Percentiles rank a stretch among this genome's conserved stretches.
These are phyloP conservation scores for Stichopus chloronotus DNA, from an alignment of 35 echinoderm and acorn worm species.

Conservation along the genomic window DNA sequence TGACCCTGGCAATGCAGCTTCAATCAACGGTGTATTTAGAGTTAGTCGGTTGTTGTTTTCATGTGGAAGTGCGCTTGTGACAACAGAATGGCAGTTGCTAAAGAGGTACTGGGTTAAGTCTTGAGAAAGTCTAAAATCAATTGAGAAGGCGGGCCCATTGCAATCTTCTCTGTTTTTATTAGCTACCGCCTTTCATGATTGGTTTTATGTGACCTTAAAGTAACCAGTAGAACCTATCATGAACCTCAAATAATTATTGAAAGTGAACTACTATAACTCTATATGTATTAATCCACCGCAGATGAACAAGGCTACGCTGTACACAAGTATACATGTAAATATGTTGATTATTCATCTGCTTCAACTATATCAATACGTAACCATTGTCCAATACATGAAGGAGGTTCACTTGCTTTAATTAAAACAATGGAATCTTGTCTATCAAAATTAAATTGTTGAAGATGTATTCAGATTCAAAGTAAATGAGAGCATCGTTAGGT, in stretches of 20 bases:
- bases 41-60: neutral
- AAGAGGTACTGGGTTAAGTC: neutral
- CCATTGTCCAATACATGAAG: no score
- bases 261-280: no score
- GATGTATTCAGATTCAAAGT: no score
- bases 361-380: neutral
- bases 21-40: neutral
- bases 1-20: neutral
- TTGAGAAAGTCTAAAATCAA: neutral
- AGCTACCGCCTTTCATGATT: neutral
- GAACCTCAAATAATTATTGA: neutral
- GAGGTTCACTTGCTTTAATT: no score
- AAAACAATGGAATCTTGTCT: no score
- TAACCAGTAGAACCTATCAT: neutral
- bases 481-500: no score
- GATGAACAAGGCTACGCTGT: neutral
- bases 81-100: neutral
- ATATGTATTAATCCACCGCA: neutral
- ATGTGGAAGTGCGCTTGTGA: neutral
- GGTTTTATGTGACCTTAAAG: neutral
- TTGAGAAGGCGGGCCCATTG: neutral
- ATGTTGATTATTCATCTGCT: neutral
- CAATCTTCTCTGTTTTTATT: no score
- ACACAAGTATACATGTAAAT: neutral
- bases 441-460: no score